A percentile compares a stretch with the other conserved stretches of the same genome.
These are phyloP conservation scores for Drosophila nebulosa DNA, from an alignment of 1,140 invertebrate species.

Conservation along the genomic window DNA sequence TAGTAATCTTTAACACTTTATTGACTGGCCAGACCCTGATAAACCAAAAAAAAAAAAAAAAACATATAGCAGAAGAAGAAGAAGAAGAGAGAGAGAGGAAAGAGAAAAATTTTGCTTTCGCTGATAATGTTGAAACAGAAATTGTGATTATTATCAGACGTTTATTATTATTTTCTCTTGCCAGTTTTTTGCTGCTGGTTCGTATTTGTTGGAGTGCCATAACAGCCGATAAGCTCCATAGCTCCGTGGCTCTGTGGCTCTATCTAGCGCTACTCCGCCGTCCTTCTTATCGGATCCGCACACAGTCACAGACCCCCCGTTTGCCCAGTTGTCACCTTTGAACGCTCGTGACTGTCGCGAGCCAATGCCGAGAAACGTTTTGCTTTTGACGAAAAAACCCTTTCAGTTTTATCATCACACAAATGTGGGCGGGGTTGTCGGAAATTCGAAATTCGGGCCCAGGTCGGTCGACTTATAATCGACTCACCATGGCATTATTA, in stretches of 20 bases:
- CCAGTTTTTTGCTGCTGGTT: conserved; percentile 13
- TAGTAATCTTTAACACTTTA: conserved; percentile 59
- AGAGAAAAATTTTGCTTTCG: conserved; percentile 17
- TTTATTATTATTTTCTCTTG: conserved; percentile 60
- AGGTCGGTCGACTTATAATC: too few relatives aligned
- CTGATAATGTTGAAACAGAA: conserved; percentile 45
- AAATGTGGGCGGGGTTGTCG: not conserved
- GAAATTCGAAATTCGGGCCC: not conserved
- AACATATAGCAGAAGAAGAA: not conserved
- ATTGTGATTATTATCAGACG: conserved; percentile 54
- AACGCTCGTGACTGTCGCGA: conserved; percentile 45
- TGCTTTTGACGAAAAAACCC: conserved; percentile 2
- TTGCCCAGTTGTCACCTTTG: conserved; percentile 29
- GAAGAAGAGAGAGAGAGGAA: conserved; percentile 5
- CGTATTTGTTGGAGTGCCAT: conserved; percentile 34
- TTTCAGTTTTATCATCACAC: not conserved
- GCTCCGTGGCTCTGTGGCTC: conserved; percentile 7
- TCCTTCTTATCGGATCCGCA: conserved; percentile 22
- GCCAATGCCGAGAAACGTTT: not conserved
- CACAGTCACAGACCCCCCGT: conserved; percentile 39
- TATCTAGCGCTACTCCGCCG: not conserved
- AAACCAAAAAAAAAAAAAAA: conserved; percentile 46
- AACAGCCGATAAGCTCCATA: conserved; percentile 51
- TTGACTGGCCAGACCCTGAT: conserved; percentile 25
- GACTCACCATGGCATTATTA: too few relatives aligned